A percentile compares a stretch with the other conserved stretches of the same genome.
Evolutionary conservation across 2,797 vertebrate species (phyloP).

Genomic region (Eleutherodactylus coqui): DNA sequence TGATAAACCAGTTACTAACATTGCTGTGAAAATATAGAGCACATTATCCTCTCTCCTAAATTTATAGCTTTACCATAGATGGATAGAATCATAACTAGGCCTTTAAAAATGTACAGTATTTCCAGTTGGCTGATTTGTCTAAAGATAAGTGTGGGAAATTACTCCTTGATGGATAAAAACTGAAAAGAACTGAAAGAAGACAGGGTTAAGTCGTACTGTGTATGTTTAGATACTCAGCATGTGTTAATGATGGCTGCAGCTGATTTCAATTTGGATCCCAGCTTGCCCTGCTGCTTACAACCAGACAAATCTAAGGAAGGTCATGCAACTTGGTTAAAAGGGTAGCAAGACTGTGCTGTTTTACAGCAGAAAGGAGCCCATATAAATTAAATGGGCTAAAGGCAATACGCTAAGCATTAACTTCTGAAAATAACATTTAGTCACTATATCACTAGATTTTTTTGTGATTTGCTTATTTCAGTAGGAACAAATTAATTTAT

Average conservation of each 20-base stretch:
- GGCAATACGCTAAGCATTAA: neutral
- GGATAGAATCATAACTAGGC: slow-evolving; percentile 28
- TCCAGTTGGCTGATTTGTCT: slow-evolving; percentile 31
- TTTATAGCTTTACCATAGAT: neutral
- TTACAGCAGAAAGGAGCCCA: slow-evolving; percentile 12
- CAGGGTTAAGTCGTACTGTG: slow-evolving; percentile 49
- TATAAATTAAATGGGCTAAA: slow-evolving; percentile 4
- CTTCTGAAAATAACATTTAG: neutral
- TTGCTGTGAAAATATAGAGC: neutral
- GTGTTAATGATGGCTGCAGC: slow-evolving; percentile 56
- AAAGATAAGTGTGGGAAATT: slow-evolving; percentile 28
- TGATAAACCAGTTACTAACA: neutral
- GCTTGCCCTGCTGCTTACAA: slow-evolving; percentile 50
- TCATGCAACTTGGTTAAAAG: slow-evolving; percentile 56
- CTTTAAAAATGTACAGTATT: slow-evolving; percentile 24
- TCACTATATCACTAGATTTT: neutral
- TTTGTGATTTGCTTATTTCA: neutral
- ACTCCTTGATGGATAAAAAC: slow-evolving; percentile 42
- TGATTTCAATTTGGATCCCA: slow-evolving; percentile 59
- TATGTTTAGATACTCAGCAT: slow-evolving; percentile 49
- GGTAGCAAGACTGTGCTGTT: slow-evolving; percentile 36
- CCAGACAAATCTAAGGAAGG: slow-evolving; percentile 46
- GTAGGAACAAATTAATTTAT: neutral
- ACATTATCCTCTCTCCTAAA: neutral
- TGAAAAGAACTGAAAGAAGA: slow-evolving; percentile 41